Base-by-base conservation (phyloP, 2,113 vertebrate genomes). In the Capreolus pygargus region DNA sequence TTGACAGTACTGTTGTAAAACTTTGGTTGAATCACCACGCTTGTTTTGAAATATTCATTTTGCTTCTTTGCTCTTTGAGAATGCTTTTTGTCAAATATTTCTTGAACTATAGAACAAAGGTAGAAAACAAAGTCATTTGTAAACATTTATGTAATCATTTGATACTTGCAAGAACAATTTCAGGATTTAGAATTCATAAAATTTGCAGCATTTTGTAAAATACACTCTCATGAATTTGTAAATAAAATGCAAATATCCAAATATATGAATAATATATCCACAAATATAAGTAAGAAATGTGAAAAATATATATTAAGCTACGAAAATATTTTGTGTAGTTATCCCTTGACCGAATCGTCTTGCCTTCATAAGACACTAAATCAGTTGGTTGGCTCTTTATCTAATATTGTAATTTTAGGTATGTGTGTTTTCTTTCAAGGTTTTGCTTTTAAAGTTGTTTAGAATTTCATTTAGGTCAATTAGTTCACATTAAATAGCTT, bases 1-100 rank as follows among this genome's bases (percentile, higher is more conserved):
- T 96, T 96, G 95, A 98, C 89, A 97, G 28, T 78, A 98, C 91
- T 93, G 57, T 96, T 98, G 91, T 98, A 97, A 98, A 98, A 98
- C 93, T 97, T 96, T 97, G 94, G 94, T 94, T 83, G 87, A 85
- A 97, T 96, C 64, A 97, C 89, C 57, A 79, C 14, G n/a, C 8
- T 96, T 95, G 36, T 87, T 98, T 97, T 98, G 90, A 98, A 98
- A 97, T 97, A 95, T 97, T 97, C 92, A 97, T 61, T 30, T 97
- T 96, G 74, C 16, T 94, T 95, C 50, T 92, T 55, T 94, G 86
- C 14, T 98, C 50, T 95, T 95, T 85, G 86, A 96, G 30, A 88
- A 60, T 83, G 12, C 1, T 78, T 95, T 95, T 90, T 91, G 91
- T 90, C 86, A 88, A 95, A 91, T 97, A 95, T 57, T 96, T 82